These are phyloP conservation scores for Machimus rusticus DNA, from an alignment of 2,888 invertebrate genomes.

Conservation along the genomic window DNA sequence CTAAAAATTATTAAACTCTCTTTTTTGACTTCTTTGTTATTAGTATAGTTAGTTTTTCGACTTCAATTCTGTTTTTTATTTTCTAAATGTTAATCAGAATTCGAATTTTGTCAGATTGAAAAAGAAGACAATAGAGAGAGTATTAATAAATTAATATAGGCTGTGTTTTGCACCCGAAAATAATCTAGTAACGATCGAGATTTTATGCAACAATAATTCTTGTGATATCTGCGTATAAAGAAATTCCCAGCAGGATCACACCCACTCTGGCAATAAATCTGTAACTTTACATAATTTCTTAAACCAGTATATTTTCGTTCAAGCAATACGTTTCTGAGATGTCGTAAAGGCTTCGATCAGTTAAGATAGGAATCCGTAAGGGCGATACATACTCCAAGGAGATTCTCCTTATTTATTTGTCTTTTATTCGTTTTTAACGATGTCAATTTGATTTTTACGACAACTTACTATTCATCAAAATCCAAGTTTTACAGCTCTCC, in stretches of 20 bases:
- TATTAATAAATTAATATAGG: too few species aligned
- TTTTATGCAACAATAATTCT: neutral
- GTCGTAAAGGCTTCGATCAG: neutral
- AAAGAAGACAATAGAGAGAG: too few species aligned
- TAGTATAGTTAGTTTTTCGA: too few species aligned
- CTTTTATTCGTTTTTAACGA: constrained; percentile 30
- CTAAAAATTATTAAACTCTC: too few species aligned
- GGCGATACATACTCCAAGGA: neutral
- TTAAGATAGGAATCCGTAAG: neutral
- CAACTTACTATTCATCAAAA: constrained; percentile 35
- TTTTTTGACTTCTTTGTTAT: too few species aligned
- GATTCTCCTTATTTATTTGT: neutral
- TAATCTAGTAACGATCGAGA: neutral
- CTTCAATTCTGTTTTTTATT: too few species aligned
- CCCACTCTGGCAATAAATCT: neutral
- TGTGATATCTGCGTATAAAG: neutral
- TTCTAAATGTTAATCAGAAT: too few species aligned
- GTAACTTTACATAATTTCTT: neutral
- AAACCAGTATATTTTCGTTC: neutral
- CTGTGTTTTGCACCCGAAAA: neutral
- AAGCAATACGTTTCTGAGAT: neutral
- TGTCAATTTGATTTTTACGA: constrained; percentile 33
- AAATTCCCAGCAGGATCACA: neutral
- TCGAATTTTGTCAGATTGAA: too few species aligned
- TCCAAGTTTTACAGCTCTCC: constrained; percentile 21